Evolutionary conservation across 2,797 vertebrate genomes (phyloP).

Genomic region (Channallabes apus): DNA sequence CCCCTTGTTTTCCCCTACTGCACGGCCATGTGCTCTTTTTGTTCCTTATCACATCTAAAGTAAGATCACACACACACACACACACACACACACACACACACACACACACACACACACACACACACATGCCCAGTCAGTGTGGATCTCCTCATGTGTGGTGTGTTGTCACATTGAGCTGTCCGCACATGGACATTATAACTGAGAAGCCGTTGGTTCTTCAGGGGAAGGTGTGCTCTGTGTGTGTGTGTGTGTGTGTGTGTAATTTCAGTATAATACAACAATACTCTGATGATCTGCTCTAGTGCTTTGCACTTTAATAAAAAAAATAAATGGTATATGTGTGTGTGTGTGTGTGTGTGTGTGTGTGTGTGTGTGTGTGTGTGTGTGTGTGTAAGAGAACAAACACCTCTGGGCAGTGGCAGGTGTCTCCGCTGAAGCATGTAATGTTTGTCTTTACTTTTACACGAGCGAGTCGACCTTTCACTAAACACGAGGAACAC

Average conservation of each 20-base stretch:
- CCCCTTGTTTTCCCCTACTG: not conserved
- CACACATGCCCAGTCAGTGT: not conserved
- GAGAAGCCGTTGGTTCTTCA: not conserved
- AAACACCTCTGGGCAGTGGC: conserved; percentile 46
- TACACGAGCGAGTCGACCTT: conserved; percentile 39
- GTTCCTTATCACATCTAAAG: not conserved
- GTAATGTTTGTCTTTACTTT: conserved; percentile 44
- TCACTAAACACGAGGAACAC: conserved; percentile 4
- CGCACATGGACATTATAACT: not conserved
- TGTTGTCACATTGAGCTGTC: not conserved
- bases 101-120: conserved; percentile 12
- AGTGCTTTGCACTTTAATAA: not conserved
- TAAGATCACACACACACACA: too few relatives aligned
- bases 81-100: not conserved
- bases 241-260: not conserved
- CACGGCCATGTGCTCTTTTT: not conserved
- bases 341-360: conserved; percentile 31
- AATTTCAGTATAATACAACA: not conserved
- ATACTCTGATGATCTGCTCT: not conserved
- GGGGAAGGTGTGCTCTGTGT: not conserved
- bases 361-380: conserved; percentile 30
- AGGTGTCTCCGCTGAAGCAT: conserved; percentile 42
- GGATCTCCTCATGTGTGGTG: not conserved
- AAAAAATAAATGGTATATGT: not conserved
- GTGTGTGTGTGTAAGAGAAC: conserved; percentile 29